Base-by-base conservation (phyloP, 2,888 invertebrate species). In the Empis livida region DNA sequence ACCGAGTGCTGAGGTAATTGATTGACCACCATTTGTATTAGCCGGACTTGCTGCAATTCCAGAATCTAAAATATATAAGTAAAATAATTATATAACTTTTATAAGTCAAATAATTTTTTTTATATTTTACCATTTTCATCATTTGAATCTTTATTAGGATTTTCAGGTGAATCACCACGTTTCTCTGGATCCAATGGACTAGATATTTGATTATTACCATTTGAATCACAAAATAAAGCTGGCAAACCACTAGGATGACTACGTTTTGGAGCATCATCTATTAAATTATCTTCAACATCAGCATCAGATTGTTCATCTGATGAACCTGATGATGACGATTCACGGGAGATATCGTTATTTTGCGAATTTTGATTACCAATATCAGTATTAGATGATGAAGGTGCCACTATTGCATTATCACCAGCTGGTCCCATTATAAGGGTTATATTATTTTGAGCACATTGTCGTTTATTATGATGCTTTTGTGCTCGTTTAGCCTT, bases 201-300 rank as follows among this genome's bases (percentile, higher is more conserved):
- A 44, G 57, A 39, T 27, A 58, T 44, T 49, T 63, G 61, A 32
- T 47, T 56, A 48, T 68, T 70, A 16, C 68, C 69, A 53, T 69
- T 70, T 37, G 55, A 55, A 56, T 71, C 65, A 41, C 59, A 50
- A 40, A 53, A 31, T 6, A 50, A 15, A 13, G 30, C 41, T 10
- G 1, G 16, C 44, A 8, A 15, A 37, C 31, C 15, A 15, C 39
- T 41, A 40, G 38, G 39, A 42, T 10, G 32, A 5, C 2, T 31
- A 41, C 42, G n/a, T 41, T 42, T 43, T 31, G 20, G 43, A 43
- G 13, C n/a, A 32, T 70, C 69, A 47, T 77, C 80, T 53, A 83
- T 79, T 1, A 80, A 66, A 60, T 87, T 87, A 59, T 87, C 87
- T 64, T 88, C 88, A 0, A 87, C 76, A 59, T 88, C 88, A 0